Evolutionary conservation across 1,140 invertebrate species (phyloP), one percentile per base, ranked within the genome.

Genomic region (Armadillidium nasatum): DNA sequence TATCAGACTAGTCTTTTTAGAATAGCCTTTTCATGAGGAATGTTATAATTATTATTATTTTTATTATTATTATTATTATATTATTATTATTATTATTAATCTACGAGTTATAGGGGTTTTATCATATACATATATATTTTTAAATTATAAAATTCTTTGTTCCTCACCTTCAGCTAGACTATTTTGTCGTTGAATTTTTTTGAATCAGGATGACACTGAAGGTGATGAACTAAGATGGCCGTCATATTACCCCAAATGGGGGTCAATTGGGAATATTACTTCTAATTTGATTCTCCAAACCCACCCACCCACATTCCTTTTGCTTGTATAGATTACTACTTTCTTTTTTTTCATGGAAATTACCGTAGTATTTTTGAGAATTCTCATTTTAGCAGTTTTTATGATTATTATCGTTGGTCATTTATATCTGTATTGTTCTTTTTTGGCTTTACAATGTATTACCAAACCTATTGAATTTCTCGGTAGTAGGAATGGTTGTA

Each of bases 1-100:
- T 79, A 79, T 79, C 74, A 60, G 78, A 79, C 74, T 79, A 71
- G 75, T 79, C 46, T 72, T 60, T 60, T 74, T 75, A 76, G 74
- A 75, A 74, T 76, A 75, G 71, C 50, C 50, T 69, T 50, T 50
- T 50, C 46, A 50, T 50, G 46, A 50, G 46, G 46, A 50, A 10
- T 50, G 15, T 10, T 50, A 50, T 50, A 10, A 50, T 50, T 10
- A n/a, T n/a, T n/a, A n/a, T n/a, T n/a, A n/a, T n/a, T n/a, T n/a
- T n/a, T n/a, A n/a, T n/a, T n/a, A n/a, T n/a, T n/a, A n/a, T n/a
- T n/a, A n/a, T n/a, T n/a, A n/a, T n/a, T n/a, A n/a, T n/a, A n/a
- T n/a, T n/a, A n/a, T n/a, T n/a, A n/a, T n/a, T n/a, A n/a, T n/a
- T n/a, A n/a, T n/a, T n/a, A n/a, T 9, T 50, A 9, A 50, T 50